These are phyloP conservation scores for Catagonus wagneri DNA, from an alignment of 2,113 vertebrate genomes.

Conservation along the genomic window DNA sequence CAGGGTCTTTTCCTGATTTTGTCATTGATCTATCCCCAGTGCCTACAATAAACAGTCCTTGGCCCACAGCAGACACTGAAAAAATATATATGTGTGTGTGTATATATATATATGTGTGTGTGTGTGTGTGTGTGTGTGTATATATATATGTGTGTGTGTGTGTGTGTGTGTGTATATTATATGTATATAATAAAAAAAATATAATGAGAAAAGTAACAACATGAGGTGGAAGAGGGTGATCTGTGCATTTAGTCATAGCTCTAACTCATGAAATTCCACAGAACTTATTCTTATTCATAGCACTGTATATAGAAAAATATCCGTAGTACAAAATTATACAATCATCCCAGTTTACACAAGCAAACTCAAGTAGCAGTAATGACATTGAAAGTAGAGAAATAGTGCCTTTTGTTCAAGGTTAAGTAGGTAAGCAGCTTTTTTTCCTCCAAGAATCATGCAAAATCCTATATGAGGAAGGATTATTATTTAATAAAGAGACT, in stretches of 20 bases:
- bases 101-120: too few species aligned
- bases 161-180: too few species aligned
- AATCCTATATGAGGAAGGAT: slow-evolving; percentile 25
- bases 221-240: background rate
- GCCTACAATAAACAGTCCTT: background rate
- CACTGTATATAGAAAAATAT: background rate
- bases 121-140: background rate
- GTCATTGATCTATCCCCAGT: background rate
- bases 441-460: slow-evolving; percentile 24
- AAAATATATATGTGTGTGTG: background rate
- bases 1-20: background rate
- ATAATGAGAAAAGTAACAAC: background rate
- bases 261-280: background rate
- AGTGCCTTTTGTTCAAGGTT: slow-evolving; percentile 47
- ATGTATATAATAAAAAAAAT: background rate
- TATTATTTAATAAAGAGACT: slow-evolving; percentile 71
- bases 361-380: background rate
- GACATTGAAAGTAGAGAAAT: background rate
- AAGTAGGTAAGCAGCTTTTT: slow-evolving; percentile 50
- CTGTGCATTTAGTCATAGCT: background rate
- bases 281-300: background rate
- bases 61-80: background rate
- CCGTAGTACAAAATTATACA: background rate
- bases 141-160: too few species aligned
- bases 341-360: background rate